Percentiles rank a stretch among this genome's conserved stretches.
These are phyloP conservation scores for Alethe castanea DNA, from an alignment of 2,113 vertebrate species.

Conservation along the genomic window DNA sequence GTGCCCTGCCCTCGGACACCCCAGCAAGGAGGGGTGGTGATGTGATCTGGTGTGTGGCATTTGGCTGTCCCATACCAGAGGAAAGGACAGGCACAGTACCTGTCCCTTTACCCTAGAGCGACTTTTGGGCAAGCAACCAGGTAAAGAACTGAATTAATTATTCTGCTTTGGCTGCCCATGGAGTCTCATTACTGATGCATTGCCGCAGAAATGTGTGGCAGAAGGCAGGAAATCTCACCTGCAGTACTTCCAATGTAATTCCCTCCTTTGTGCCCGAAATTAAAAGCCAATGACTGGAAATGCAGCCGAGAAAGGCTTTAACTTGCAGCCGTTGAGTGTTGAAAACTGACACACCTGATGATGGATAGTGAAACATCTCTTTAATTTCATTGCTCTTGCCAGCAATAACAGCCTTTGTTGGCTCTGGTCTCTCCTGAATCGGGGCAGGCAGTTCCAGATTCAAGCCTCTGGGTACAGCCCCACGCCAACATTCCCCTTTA, in stretches of 20 bases:
- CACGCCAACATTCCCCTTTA: fast-evolving
- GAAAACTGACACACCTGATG: slow-evolving; percentile 34
- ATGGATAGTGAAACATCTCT: slow-evolving; percentile 21
- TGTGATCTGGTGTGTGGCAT: background rate
- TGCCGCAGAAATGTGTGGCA: background rate
- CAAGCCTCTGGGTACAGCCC: background rate
- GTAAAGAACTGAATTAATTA: background rate
- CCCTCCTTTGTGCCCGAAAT: background rate
- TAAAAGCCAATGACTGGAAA: slow-evolving; percentile 42
- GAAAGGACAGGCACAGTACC: background rate
- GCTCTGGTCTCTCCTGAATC: background rate
- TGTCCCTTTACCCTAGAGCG: background rate
- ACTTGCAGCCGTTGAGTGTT: background rate
- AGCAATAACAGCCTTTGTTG: background rate
- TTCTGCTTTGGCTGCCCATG: background rate
- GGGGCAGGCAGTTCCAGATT: background rate
- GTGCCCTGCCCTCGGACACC: background rate
- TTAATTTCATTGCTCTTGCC: background rate
- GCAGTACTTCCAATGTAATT: background rate
- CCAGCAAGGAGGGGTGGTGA: background rate
- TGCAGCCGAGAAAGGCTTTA: background rate
- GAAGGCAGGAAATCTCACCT: slow-evolving; percentile 12
- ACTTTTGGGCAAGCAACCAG: background rate
- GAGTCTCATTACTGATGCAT: background rate
- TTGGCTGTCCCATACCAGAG: background rate